A percentile compares a stretch with the other conserved stretches of the same genome.
These are phyloP conservation scores for Diabrotica undecimpunctata DNA, from an alignment of 1,140 invertebrate species.

Conservation along the genomic window DNA sequence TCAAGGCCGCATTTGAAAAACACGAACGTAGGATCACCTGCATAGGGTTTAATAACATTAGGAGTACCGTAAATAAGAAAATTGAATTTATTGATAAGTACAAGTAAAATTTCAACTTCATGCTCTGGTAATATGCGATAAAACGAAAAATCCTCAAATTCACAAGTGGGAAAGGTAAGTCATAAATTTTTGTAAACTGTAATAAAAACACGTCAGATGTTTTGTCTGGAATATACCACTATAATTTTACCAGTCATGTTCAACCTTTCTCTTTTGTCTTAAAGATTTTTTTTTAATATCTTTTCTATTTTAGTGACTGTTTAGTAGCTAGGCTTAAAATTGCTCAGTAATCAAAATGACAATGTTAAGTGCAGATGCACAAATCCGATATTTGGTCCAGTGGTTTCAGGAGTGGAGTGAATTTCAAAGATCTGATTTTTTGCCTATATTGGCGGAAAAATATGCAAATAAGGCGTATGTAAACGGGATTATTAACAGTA, in stretches of 20 bases:
- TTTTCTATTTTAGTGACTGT: constrained; percentile 28
- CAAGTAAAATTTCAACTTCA: not conserved
- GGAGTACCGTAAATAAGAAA: not conserved
- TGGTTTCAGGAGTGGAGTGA: constrained; percentile 90
- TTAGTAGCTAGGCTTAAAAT: constrained; percentile 25
- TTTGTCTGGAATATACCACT: not conserved
- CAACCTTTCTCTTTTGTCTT: constrained; percentile 14
- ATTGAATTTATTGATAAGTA: not conserved
- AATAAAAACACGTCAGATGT: not conserved
- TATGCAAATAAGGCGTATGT: constrained; percentile 59
- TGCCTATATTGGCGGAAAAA: constrained; percentile 71
- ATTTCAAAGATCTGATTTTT: constrained; percentile 78
- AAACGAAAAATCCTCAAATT: no score
- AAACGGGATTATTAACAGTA: constrained; percentile 68
- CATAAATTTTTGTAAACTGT: not conserved
- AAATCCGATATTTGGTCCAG: constrained; percentile 73
- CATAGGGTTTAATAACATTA: constrained; percentile 1
- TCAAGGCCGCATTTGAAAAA: constrained; percentile 37
- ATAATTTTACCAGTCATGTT: constrained; percentile 16
- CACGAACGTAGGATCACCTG: constrained; percentile 13
- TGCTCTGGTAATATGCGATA: no score
- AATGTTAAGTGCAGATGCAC: constrained; percentile 56
- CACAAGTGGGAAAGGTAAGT: no score
- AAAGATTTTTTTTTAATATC: not conserved
- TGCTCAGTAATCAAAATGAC: constrained; percentile 33